Evolutionary conservation across 2,888 invertebrate genomes (phyloP).

Genomic region (Euphydryas editha): DNA sequence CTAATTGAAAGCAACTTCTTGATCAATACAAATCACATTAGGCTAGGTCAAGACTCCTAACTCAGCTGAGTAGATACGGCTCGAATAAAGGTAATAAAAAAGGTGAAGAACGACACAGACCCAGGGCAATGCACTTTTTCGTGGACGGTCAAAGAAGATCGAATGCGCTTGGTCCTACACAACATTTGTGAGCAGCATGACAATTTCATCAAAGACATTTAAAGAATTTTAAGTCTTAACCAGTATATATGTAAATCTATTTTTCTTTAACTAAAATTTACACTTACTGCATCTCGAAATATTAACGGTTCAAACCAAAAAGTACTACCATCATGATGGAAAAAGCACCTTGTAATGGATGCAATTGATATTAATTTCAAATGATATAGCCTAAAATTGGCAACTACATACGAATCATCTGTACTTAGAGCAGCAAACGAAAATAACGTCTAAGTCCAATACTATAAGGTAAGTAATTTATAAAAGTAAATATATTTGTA

Average conservation of each 20-base stretch:
- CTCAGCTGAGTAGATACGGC: constrained; percentile 66
- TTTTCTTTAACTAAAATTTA: not conserved
- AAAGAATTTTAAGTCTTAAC: constrained; percentile 44
- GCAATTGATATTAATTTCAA: constrained; percentile 40
- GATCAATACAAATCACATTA: constrained; percentile 72
- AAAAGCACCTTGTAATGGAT: constrained; percentile 39
- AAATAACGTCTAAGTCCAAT: constrained; percentile 36
- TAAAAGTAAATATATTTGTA: constrained; percentile 17
- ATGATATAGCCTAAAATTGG: constrained; percentile 34
- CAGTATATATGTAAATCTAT: not conserved
- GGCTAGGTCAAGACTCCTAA: constrained; percentile 80
- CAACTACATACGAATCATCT: constrained; percentile 34
- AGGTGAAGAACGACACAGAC: constrained; percentile 53
- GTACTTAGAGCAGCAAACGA: constrained; percentile 31
- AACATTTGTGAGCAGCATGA: constrained; percentile 66
- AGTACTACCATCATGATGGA: constrained; percentile 26
- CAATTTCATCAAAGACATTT: constrained; percentile 50
- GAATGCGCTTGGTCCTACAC: constrained; percentile 56
- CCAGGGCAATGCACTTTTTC: constrained; percentile 78
- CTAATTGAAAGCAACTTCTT: constrained; percentile 37
- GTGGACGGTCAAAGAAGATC: constrained; percentile 68
- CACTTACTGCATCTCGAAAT: constrained; percentile 18
- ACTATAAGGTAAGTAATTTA: constrained; percentile 41
- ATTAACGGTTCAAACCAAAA: constrained; percentile 16
- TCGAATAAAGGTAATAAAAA: constrained; percentile 62